Conservation (phyloP, 2,113 vertebrate species). For the Campylorhamphus procurvoides region DNA sequence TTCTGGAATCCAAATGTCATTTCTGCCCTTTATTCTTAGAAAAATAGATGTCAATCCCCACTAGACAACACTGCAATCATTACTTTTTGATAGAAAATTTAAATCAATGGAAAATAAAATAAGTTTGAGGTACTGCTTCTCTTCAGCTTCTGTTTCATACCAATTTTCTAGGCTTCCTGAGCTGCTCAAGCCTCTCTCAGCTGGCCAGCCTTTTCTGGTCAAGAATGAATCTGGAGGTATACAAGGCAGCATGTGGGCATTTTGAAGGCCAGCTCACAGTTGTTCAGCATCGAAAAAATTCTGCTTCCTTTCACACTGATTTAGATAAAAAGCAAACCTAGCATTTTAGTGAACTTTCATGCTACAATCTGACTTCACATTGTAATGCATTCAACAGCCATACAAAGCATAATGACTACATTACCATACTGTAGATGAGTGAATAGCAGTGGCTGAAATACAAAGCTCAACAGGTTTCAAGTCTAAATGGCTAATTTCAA, state of each 20-base stretch:
- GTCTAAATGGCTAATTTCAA: background rate
- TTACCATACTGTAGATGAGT: background rate
- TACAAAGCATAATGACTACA: background rate
- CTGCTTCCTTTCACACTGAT: background rate
- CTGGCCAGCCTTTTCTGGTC: background rate
- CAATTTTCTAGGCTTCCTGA: background rate
- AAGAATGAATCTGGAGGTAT: background rate
- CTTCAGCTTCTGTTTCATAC: background rate
- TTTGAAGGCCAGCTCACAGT: background rate
- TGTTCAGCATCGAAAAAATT: background rate
- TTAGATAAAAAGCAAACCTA: background rate
- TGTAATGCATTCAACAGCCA: background rate
- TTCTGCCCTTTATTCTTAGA: constrained; percentile 52
- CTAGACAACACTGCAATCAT: constrained; percentile 8
- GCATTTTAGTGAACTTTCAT: background rate
- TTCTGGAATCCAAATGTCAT: constrained; percentile 41
- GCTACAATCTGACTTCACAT: background rate
- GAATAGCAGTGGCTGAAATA: background rate
- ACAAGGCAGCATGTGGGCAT: background rate
- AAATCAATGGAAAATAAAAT: constrained; percentile 32
- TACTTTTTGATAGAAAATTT: constrained; percentile 21
- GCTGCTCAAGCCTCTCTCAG: background rate
- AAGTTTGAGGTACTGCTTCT: background rate
- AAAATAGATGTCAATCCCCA: constrained; percentile 42
- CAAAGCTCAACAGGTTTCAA: background rate